Percentiles rank a stretch among this genome's conserved stretches.
These are phyloP conservation scores for Papilio elwesi DNA, from an alignment of 2,888 invertebrate genomes.

Conservation along the genomic window DNA sequence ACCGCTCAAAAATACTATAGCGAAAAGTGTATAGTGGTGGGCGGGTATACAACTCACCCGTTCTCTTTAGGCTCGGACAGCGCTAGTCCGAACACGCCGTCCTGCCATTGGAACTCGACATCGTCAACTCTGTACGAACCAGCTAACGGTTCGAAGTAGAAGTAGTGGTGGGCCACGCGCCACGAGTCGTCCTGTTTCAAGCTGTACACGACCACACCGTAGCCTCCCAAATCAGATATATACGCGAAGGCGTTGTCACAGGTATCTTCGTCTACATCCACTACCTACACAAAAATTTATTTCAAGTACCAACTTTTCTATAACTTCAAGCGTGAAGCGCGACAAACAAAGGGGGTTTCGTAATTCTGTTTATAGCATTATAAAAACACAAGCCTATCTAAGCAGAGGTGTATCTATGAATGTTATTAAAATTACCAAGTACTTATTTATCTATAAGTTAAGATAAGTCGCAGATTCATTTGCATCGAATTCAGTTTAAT, in stretches of 20 bases:
- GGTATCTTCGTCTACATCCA: constrained; percentile 87
- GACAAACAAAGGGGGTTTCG: too few species aligned
- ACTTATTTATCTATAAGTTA: too few species aligned
- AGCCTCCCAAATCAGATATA: constrained; percentile 90
- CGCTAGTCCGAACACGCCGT: constrained; percentile 91
- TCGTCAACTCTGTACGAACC: constrained; percentile 91
- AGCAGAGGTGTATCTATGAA: too few species aligned
- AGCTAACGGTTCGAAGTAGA: constrained; percentile 91
- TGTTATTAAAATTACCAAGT: too few species aligned
- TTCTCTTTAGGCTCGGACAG: constrained; percentile 85
- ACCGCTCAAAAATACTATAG: too few species aligned
- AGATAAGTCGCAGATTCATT: too few species aligned
- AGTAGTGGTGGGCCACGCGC: constrained; percentile 91
- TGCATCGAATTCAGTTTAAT: too few species aligned
- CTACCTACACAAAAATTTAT: constrained; percentile 46
- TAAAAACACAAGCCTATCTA: too few species aligned
- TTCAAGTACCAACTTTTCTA: too few species aligned
- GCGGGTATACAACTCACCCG: constrained; percentile 71
- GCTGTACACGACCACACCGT: constrained; percentile 91
- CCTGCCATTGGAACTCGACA: constrained; percentile 93
- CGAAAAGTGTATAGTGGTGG: too few species aligned
- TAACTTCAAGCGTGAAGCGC: too few species aligned
- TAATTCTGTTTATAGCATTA: too few species aligned
- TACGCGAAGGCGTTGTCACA: constrained; percentile 91
- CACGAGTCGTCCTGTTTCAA: constrained; percentile 89